Evolutionary conservation across 2,888 invertebrate species (phyloP), one percentile per base, ranked within the genome.

Genomic region (Clistopyga incitator): DNA sequence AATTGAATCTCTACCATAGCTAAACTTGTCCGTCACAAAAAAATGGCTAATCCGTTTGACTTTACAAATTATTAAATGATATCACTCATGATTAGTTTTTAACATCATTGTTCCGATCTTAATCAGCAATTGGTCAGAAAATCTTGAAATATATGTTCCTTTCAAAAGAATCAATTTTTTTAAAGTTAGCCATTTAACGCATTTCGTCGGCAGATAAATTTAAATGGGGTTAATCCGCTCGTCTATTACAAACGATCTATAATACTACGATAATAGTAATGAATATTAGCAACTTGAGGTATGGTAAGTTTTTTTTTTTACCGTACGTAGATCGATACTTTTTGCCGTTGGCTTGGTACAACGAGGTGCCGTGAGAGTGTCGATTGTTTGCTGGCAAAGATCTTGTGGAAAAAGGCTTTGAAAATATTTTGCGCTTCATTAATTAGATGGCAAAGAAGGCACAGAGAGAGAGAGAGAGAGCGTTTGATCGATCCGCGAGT

Each of bases 391-490:
- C n/a, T 52, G 18, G 29, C 67, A 61, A 59, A 52, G 29, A 52
- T 50, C 34, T 67, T 79, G 85, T 79, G 68, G 42, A 52, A 79
- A 86, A 85, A 86, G 86, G 84, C 86, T 86, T 86, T 86, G 84
- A 86, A 86, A 72, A 65, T 77, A 77, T 81, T 81, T 71, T 45
- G 80, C 38, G 64, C 78, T 82, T 68, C 8, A 64, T 50, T 56
- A 50, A 81, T 54, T 18, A 74, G 45, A 50, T 65, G 38, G n/a
- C 34, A 29, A 29, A 29, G 4, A 4, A 29, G 4, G 29, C 29
- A 29, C 2, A 29, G 4, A 29, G 29, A 72, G 50, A 47, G 54
- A 38, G 59, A 70, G 59, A 74, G 61, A 38, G 18, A 50, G 34
- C 38, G 64, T 64, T 64, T 18, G 18, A 18, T 64, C 42, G 11